Conservation (phyloP, 2,797 vertebrate genomes). For the Tokudaia muenninki region DNA sequence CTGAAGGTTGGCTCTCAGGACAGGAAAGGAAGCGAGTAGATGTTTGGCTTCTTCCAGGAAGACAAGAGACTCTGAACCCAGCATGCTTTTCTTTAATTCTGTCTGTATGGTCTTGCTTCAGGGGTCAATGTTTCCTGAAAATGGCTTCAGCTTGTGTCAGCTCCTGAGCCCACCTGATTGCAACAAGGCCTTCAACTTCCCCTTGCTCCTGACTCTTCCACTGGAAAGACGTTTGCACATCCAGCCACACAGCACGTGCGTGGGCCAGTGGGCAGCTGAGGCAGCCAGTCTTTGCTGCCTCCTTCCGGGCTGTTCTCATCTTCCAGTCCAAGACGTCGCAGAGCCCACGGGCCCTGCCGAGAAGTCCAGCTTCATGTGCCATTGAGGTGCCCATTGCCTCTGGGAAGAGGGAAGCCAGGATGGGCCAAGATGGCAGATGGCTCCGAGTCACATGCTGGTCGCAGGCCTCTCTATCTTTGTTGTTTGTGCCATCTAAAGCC, state of each 20-base stretch:
- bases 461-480: conserved; percentile 85
- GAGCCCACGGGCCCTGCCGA: conserved; percentile 76
- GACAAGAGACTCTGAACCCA: not conserved
- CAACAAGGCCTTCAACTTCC: not conserved
- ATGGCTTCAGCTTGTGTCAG: not conserved
- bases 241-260: not conserved
- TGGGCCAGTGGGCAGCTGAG: conserved; percentile 52
- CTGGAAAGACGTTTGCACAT: not conserved
- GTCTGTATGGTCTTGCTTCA: not conserved
- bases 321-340: conserved; percentile 80
- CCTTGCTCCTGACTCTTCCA: not conserved
- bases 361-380: conserved; percentile 82
- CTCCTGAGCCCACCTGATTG: not conserved
- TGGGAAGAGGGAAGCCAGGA: conserved; percentile 85
- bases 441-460: conserved; percentile 85
- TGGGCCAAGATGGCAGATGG: conserved; percentile 89
- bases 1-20: not conserved
- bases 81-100: not conserved
- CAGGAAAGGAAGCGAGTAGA: not conserved
- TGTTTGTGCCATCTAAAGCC: conserved; percentile 85
- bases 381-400: conserved; percentile 84
- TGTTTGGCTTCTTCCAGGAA: not conserved
- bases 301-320: conserved; percentile 35
- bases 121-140: not conserved
- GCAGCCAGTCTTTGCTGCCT: not conserved